A percentile compares a stretch with the other conserved stretches of the same genome.
Evolutionary conservation across 1,140 invertebrate species (phyloP).

Genomic region (Goniozus legneri): DNA sequence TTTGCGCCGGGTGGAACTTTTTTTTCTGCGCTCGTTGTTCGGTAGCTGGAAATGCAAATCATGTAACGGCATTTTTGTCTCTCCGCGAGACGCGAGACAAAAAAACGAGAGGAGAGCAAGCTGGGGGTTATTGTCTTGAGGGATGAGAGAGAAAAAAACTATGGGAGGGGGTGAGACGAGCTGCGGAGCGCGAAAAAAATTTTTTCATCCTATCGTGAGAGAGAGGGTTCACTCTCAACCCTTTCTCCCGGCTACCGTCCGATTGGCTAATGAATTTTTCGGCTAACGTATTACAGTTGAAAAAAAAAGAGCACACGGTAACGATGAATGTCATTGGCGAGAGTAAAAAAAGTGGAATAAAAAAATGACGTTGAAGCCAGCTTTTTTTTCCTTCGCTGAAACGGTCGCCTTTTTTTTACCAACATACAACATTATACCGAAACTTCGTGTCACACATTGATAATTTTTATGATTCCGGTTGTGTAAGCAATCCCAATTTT

Average conservation of each 20-base stretch:
- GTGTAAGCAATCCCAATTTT: too few relatives aligned
- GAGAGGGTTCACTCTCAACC: too few relatives aligned
- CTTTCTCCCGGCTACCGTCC: slow-evolving; percentile 4
- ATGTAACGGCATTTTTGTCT: slow-evolving; percentile 45
- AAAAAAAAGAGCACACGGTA: slow-evolving; percentile 4
- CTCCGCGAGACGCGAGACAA: slow-evolving; percentile 33
- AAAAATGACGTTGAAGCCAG: too few relatives aligned
- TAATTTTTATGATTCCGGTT: too few relatives aligned
- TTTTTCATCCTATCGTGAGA: neutral
- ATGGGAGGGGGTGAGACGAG: slow-evolving; percentile 9
- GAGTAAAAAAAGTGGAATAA: too few relatives aligned
- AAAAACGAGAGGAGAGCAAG: slow-evolving; percentile 18
- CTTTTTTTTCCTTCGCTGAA: too few relatives aligned
- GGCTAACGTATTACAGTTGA: slow-evolving; percentile 13
- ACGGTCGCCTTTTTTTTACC: too few relatives aligned
- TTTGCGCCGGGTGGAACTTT: slow-evolving; percentile 8
- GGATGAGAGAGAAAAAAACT: slow-evolving; percentile 11
- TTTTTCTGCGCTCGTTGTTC: too few relatives aligned
- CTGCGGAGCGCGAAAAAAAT: neutral
- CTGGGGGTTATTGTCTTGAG: too few relatives aligned
- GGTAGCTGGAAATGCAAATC: slow-evolving; percentile 30
- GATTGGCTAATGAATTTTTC: slow-evolving; percentile 32
- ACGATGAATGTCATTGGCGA: too few relatives aligned
- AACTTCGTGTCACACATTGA: too few relatives aligned
- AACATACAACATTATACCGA: too few relatives aligned